Conservation (phyloP, 1,140 invertebrate species). For the Aporrectodea caliginosa region DNA sequence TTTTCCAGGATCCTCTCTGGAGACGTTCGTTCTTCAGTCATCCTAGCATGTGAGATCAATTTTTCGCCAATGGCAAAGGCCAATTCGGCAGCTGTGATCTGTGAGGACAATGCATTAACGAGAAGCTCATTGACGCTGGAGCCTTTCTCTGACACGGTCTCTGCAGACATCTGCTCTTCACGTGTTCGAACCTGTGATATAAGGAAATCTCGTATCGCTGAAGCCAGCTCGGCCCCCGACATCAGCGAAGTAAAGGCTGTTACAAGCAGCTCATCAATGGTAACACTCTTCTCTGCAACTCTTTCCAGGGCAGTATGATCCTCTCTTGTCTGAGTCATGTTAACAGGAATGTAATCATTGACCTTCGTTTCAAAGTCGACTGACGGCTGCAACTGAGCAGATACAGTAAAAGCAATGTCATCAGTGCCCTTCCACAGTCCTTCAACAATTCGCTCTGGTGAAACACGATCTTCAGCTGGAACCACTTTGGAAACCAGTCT, state of each 20-base stretch:
- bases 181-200: neutral
- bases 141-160: neutral
- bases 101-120: neutral
- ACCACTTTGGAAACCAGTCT: neutral
- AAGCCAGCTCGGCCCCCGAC: neutral
- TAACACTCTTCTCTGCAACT: neutral
- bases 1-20: neutral
- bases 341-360: neutral
- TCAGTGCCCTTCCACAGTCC: no score
- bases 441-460: no score
- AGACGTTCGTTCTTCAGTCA: neutral
- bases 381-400: neutral
- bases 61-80: neutral
- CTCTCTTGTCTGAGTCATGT: neutral
- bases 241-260: neutral
- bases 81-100: neutral
- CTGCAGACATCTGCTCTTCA: neutral
- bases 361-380: neutral
- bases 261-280: neutral
- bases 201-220: neutral
- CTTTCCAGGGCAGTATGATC: neutral
- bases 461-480: neutral
- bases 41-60: neutral
- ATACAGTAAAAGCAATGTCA: no score
- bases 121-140: neutral